These are phyloP conservation scores for Chelmon rostratus DNA, from an alignment of 2,797 vertebrate genomes.

Conservation along the genomic window DNA sequence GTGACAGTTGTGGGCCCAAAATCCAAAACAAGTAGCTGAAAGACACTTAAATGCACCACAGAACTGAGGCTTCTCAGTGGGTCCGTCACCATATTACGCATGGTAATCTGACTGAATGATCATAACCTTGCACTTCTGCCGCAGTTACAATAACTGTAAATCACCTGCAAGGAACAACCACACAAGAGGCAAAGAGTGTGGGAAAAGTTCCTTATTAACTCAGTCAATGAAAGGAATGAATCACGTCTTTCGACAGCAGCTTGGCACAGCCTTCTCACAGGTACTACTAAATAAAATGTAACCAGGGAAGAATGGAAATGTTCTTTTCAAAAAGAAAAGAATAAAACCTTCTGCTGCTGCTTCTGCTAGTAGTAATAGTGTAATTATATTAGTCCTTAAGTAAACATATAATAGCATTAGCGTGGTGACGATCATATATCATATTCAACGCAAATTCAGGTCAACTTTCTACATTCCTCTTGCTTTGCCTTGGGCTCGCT, in stretches of 20 bases:
- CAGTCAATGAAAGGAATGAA: not conserved
- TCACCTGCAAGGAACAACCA: not conserved
- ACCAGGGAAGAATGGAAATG: not conserved
- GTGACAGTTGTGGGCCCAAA: not conserved
- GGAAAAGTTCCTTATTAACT: not conserved
- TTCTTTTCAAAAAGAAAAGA: not conserved
- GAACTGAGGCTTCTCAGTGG: not conserved
- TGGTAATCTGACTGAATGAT: not conserved
- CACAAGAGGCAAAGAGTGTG: not conserved
- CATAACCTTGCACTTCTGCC: not conserved
- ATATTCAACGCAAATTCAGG: not conserved
- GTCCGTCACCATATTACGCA: not conserved
- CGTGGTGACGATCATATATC: not conserved
- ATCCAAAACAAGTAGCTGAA: not conserved
- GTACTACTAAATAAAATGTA: not conserved
- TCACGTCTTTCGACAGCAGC: not conserved
- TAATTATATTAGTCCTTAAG: not conserved
- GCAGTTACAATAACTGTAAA: not conserved
- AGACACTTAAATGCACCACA: not conserved
- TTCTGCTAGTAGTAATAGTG: not conserved
- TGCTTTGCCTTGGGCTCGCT: not conserved
- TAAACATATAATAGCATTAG: not conserved
- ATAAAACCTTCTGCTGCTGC: not conserved
- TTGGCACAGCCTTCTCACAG: not conserved
- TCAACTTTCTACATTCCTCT: conserved; percentile 32